phyloP scores from a whole-genome alignment of 1,140 invertebrate species.

The Drosophila setifemur region DNA sequence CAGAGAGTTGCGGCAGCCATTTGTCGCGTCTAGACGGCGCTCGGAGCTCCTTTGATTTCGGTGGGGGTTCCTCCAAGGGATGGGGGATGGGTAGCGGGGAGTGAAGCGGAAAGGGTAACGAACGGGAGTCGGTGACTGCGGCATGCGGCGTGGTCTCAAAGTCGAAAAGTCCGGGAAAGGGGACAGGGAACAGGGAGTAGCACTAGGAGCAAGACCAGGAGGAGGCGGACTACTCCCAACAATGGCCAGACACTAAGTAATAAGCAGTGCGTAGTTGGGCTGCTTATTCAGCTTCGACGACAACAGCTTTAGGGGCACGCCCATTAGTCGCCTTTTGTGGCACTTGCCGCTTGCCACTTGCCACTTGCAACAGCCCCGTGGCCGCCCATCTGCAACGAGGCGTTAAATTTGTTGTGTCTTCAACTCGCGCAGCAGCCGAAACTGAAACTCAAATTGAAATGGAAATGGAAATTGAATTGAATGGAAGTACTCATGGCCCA shows the following conservation, averaged over 20 bases:
- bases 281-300: conserved; percentile 28
- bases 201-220: background rate
- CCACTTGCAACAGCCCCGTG: background rate
- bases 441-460: conserved; percentile 21
- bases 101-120: too few relatives aligned
- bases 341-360: too few relatives aligned
- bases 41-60: conserved; percentile 47
- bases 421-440: conserved; percentile 62
- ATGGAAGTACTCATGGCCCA: too few relatives aligned
- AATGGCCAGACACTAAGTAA: conserved; percentile 13
- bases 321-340: conserved; percentile 24
- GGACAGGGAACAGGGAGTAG: too few relatives aligned
- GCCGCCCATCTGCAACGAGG: conserved; percentile 28
- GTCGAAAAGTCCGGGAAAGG: too few relatives aligned
- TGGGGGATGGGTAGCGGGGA: background rate
- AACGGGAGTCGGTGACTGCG: too few relatives aligned
- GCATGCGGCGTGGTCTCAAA: too few relatives aligned
- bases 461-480: too few relatives aligned
- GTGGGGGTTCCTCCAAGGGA: too few relatives aligned
- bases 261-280: conserved; percentile 15
- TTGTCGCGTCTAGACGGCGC: conserved; percentile 53
- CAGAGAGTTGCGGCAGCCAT: conserved; percentile 20
- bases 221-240: background rate
- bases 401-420: conserved; percentile 66
- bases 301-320: conserved; percentile 33